Evolutionary conservation across 2,797 vertebrate species (phyloP).

Genomic region (Euthynnus affinis): DNA sequence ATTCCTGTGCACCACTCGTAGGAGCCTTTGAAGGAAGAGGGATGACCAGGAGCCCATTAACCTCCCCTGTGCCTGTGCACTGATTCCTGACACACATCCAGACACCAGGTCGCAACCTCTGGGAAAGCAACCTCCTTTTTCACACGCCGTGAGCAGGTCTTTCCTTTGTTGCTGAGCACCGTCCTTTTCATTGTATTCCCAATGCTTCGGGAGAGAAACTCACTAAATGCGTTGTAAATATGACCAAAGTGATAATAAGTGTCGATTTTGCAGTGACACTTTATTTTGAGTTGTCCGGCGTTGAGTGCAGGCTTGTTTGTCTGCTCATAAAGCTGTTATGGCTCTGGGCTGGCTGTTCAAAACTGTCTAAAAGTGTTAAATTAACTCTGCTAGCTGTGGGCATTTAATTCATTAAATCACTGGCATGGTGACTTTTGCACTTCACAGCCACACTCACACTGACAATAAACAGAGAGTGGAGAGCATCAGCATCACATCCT

Average conservation of each 20-base stretch:
- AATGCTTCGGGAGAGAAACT: neutral
- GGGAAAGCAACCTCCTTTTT: slow-evolving; percentile 23
- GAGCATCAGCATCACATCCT: slow-evolving; percentile 4
- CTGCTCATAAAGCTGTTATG: slow-evolving; percentile 48
- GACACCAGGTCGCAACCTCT: slow-evolving; percentile 59
- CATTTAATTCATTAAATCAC: slow-evolving; percentile 56
- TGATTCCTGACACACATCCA: slow-evolving; percentile 53
- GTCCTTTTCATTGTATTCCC: slow-evolving; percentile 15
- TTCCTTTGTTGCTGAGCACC: slow-evolving; percentile 8
- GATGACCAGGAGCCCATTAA: slow-evolving; percentile 77
- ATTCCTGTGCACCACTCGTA: slow-evolving; percentile 63
- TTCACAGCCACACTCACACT: slow-evolving; percentile 4
- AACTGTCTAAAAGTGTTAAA: slow-evolving; percentile 62
- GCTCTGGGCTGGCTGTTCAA: slow-evolving; percentile 47
- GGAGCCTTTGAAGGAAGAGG: slow-evolving; percentile 74
- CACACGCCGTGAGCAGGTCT: neutral
- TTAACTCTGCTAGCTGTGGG: slow-evolving; percentile 51
- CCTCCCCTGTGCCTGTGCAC: slow-evolving; percentile 55
- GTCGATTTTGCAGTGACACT: slow-evolving; percentile 39
- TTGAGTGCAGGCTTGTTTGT: slow-evolving; percentile 49
- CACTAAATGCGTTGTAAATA: neutral
- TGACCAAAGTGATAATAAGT: slow-evolving; percentile 26
- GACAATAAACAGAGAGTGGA: slow-evolving; percentile 15
- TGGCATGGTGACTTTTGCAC: slow-evolving; percentile 27
- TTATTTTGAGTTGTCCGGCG: slow-evolving; percentile 47